These are phyloP conservation scores for Sycophaga agraensis DNA, from an alignment of 1,140 invertebrate species.

Conservation along the genomic window DNA sequence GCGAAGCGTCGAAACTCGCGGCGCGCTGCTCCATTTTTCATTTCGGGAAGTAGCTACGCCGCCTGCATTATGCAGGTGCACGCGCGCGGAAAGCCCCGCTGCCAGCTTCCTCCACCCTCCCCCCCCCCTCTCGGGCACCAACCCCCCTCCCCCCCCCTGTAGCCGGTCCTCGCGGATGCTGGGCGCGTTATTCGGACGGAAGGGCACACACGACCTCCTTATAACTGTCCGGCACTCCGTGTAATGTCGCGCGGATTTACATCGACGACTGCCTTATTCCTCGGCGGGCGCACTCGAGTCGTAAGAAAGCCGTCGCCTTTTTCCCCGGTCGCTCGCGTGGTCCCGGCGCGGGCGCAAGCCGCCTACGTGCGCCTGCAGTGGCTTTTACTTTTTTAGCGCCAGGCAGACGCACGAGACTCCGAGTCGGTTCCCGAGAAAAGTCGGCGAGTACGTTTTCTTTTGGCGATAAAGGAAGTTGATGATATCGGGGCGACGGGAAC, in stretches of 20 bases:
- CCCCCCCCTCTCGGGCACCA: not conserved
- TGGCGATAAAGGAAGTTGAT: no score
- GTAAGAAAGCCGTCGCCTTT: not conserved
- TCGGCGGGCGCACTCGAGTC: no score
- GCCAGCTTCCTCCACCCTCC: not conserved
- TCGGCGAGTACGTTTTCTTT: no score
- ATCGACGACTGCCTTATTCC: conserved; percentile 21
- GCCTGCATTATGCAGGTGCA: conserved; percentile 43
- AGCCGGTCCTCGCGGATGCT: no score
- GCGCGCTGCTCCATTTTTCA: conserved; percentile 44
- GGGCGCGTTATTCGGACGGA: no score
- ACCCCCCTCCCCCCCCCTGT: not conserved
- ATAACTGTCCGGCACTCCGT: not conserved
- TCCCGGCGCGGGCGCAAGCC: no score
- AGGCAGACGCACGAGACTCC: no score
- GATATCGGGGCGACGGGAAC: no score
- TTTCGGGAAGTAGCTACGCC: conserved; percentile 37
- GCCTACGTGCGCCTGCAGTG: no score
- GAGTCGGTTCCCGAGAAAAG: no score
- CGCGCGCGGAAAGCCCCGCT: not conserved
- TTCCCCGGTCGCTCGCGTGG: not conserved
- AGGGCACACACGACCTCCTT: not conserved
- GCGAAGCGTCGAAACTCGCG: conserved; percentile 29
- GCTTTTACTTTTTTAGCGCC: no score
- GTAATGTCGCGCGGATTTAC: conserved; percentile 23